phyloP scores from a whole-genome alignment of 1,140 invertebrate species.

The Bombus affinis region DNA sequence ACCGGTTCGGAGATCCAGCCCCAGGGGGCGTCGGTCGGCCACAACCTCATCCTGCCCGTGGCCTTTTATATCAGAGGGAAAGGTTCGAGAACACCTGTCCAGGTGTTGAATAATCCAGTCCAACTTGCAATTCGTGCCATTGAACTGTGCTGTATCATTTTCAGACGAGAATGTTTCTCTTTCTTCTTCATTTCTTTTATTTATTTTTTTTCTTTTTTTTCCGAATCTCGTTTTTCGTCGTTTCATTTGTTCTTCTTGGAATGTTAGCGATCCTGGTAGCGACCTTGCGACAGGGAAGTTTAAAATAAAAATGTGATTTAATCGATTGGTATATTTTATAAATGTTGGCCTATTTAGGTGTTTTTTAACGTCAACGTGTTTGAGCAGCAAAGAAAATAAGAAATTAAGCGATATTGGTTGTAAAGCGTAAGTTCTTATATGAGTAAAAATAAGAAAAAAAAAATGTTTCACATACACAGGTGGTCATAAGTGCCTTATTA shows the following conservation, averaged over 20 bases:
- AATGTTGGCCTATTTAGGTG: no score
- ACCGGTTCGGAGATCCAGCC: conserved; percentile 57
- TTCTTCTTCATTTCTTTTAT: not conserved
- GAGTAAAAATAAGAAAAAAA: no score
- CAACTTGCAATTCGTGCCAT: conserved; percentile 1
- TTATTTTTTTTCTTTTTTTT: no score
- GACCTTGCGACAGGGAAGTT: not conserved
- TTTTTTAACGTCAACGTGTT: not conserved
- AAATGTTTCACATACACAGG: no score
- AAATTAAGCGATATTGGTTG: not conserved
- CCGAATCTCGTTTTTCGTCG: not conserved
- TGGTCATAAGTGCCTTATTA: no score
- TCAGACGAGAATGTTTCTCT: not conserved
- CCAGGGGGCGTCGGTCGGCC: not conserved
- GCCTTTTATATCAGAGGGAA: not conserved
- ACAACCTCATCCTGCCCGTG: conserved; percentile 15
- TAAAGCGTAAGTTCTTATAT: no score
- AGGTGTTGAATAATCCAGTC: conserved; percentile 13
- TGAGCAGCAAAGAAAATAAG: not conserved
- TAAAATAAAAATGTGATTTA: no score
- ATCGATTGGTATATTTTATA: not conserved
- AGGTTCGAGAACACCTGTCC: conserved; percentile 27
- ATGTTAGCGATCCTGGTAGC: not conserved
- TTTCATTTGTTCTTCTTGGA: not conserved
- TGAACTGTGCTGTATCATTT: not conserved